A percentile compares a stretch with the other conserved stretches of the same genome.
Evolutionary conservation across 2,113 vertebrate genomes (phyloP).

Genomic region (Seriola quinqueradiata): DNA sequence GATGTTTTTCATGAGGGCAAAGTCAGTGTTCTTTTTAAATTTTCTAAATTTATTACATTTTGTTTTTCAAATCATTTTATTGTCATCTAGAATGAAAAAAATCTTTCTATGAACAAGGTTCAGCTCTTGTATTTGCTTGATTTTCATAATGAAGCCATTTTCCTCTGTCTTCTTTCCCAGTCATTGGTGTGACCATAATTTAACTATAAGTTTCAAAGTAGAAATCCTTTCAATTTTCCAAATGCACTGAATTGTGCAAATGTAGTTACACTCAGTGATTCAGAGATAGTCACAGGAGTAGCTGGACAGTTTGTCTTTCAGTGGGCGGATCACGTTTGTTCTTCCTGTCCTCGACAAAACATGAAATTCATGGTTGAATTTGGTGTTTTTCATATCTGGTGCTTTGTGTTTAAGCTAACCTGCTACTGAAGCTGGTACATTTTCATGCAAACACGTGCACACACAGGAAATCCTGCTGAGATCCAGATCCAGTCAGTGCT

Average conservation of each 20-base stretch:
- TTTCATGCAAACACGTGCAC: background rate
- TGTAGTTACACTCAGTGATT: no score
- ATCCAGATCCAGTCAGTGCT: conserved; percentile 11
- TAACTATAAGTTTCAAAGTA: no score
- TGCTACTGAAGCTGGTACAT: background rate
- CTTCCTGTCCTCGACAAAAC: background rate
- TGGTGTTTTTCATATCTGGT: background rate
- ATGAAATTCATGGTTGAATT: background rate
- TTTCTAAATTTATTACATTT: no score
- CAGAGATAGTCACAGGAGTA: background rate
- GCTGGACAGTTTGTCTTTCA: background rate
- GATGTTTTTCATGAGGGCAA: no score
- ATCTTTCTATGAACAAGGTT: no score
- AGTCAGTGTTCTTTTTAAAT: no score
- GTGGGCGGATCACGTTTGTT: background rate
- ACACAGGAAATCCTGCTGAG: conserved; percentile 29
- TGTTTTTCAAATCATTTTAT: no score
- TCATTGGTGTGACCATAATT: no score
- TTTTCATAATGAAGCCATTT: background rate
- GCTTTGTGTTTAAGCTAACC: background rate
- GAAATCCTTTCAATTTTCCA: no score
- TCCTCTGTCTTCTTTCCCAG: background rate
- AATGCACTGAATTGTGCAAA: no score
- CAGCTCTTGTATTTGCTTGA: no score
- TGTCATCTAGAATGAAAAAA: no score